Base-by-base conservation (phyloP, 2,113 vertebrate species). In the Halcyon malimbica region DNA sequence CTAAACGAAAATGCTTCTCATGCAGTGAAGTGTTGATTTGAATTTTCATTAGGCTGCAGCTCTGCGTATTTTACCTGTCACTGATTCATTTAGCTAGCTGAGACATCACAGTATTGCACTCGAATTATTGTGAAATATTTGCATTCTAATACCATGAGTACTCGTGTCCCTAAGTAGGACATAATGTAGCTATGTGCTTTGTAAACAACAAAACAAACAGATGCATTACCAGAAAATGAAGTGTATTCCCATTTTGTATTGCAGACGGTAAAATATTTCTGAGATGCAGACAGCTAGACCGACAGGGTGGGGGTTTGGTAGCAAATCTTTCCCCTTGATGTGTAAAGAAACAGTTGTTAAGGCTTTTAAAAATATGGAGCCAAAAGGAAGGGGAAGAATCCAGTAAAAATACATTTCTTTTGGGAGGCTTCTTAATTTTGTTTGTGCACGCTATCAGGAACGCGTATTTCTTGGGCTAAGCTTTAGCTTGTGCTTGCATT, bases 11-110 rank as follows among this genome's bases (percentile, higher is more conserved):
- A 82, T n/a, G 88, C 88, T 80, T 67, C 75, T 91, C 3, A 79
- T 76, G 71, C 60, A 90, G 56, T 90, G 31, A 75, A 64, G 57
- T 23, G n/a, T 89, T 96, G 87, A 73, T 96, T 67, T 94, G 80
- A 93, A 73, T 96, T 97, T 96, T 95, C 88, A 77, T 87, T 94
- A 76, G 98, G 91, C 93, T 96, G 96, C 95, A 97, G 97, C 97
- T 98, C 97, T 98, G 96, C 65, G 0, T 96, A 95, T 97, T 97
- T 97, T 97, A 97, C 94, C 96, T 97, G 96, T 98, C 96, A 98
- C 96, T 98, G 96, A 97, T 95, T 98, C 97, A 97, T 98, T 96
- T 98, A 97, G 97, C 92, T 98, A 98, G 97, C 95, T 93, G 94
- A 97, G 95, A 94, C 97, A 97, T 96, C 96, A 97, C 96, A 83